Conservation (phyloP, 2,113 vertebrate species). For the Myxocyprinus asiaticus region DNA sequence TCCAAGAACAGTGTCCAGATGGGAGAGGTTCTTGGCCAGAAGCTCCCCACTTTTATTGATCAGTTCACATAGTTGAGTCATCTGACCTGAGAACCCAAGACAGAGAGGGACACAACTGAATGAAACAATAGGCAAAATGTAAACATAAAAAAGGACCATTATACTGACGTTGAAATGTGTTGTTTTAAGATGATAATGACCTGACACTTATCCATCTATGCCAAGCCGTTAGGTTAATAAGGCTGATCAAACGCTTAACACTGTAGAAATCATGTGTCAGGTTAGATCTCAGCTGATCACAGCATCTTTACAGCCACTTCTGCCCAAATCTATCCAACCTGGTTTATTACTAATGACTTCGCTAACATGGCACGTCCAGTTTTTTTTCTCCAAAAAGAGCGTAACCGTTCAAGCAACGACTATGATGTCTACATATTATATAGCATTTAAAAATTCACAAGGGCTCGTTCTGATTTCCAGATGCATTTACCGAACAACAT, state of each 20-base stretch:
- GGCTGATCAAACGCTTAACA: not conserved
- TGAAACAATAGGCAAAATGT: not conserved
- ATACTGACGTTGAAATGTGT: not conserved
- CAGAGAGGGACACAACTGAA: not conserved
- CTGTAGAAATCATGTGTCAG: not conserved
- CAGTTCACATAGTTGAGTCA: slow-evolving; percentile 98
- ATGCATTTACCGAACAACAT: not conserved
- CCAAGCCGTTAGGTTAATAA: too few relatives aligned
- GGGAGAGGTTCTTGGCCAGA: slow-evolving; percentile 96
- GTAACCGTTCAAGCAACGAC: not conserved
- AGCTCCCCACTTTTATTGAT: slow-evolving; percentile 99
- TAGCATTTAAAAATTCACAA: not conserved
- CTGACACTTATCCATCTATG: not conserved
- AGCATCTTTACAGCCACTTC: not conserved
- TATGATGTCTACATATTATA: not conserved
- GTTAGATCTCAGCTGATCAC: not conserved
- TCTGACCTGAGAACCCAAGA: slow-evolving; percentile 84
- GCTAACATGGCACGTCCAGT: not conserved
- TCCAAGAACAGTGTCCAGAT: slow-evolving; percentile 97
- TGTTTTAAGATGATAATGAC: not conserved
- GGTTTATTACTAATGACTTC: slow-evolving; percentile 16
- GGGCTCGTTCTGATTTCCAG: not conserved
- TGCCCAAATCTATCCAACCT: not conserved
- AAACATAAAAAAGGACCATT: not conserved
- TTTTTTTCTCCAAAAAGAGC: not conserved